Percentiles rank a stretch among this genome's conserved stretches.
phyloP scores from a whole-genome alignment of 2,797 vertebrate genomes.

The Eleutherodactylus coqui region DNA sequence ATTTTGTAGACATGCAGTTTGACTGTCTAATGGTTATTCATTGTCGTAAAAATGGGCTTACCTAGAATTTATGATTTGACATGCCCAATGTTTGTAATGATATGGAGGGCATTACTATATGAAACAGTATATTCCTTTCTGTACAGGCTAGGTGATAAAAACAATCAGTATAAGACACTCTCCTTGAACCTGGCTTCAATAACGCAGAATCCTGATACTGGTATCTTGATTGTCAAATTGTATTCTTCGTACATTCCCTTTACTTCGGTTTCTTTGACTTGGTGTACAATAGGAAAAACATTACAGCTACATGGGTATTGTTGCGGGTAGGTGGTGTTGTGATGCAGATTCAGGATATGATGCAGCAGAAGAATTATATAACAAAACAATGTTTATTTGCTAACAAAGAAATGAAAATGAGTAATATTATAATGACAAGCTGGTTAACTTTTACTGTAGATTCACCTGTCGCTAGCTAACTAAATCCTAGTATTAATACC shows the following conservation, averaged over 20 bases:
- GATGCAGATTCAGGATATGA: no score
- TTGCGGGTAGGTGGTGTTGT: no score
- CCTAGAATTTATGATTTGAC: constrained; percentile 53
- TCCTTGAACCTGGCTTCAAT: constrained; percentile 62
- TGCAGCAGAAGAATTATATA: no score
- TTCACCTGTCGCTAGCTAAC: no score
- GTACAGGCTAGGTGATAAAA: constrained; percentile 51
- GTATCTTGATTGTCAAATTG: constrained; percentile 40
- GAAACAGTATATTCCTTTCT: constrained; percentile 40
- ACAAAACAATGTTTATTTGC: no score
- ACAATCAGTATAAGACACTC: constrained; percentile 49
- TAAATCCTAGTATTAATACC: no score
- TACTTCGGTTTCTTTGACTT: not conserved
- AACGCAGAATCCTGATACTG: constrained; percentile 39
- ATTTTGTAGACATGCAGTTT: constrained; percentile 38
- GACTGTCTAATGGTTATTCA: constrained; percentile 55
- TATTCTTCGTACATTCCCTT: constrained; percentile 8
- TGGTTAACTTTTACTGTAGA: no score
- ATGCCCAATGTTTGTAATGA: constrained; percentile 59
- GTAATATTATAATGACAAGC: no score
- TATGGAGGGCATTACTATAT: constrained; percentile 54
- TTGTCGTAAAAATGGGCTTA: constrained; percentile 50
- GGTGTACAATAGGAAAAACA: constrained; percentile 36
- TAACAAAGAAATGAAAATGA: no score
- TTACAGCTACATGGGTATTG: no score